phyloP scores from a whole-genome alignment of 2,888 invertebrate species.

The Drosophila barbarae region DNA sequence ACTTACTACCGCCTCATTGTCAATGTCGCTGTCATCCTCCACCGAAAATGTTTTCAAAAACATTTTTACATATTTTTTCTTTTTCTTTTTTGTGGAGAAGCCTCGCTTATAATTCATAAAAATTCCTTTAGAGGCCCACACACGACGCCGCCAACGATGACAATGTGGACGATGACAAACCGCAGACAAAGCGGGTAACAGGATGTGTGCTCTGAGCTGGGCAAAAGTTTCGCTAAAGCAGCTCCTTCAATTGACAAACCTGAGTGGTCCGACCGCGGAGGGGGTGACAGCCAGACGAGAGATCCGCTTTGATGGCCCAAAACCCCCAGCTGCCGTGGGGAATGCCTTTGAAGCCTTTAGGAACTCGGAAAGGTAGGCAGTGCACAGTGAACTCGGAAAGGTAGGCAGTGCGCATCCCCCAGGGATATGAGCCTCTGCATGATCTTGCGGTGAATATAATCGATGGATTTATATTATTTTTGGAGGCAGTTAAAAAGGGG shows the following conservation, averaged over 20 bases:
- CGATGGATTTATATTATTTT: too few species aligned
- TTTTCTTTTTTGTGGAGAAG: constrained; percentile 13
- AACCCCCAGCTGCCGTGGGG: constrained; percentile 1
- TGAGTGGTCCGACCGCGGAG: constrained; percentile 44
- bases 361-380: constrained; percentile 7
- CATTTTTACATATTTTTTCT: constrained; percentile 57
- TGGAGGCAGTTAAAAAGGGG: not conserved
- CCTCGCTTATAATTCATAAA: constrained; percentile 66
- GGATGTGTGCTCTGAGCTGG: constrained; percentile 38
- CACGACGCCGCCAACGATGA: constrained; percentile 47
- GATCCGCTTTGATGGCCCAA: constrained; percentile 26
- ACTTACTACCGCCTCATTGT: constrained; percentile 70
- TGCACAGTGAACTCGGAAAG: constrained; percentile 4
- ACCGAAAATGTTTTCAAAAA: constrained; percentile 40
- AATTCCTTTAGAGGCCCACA: constrained; percentile 57
- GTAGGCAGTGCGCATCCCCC: not conserved
- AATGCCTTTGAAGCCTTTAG: constrained; percentile 11
- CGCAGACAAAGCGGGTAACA: constrained; percentile 63
- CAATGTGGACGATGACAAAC: constrained; percentile 53
- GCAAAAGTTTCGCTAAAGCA: constrained; percentile 38
- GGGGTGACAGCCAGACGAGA: constrained; percentile 17
- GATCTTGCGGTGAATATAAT: constrained; percentile 1
- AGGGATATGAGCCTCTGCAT: constrained; percentile 7
- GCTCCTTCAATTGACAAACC: constrained; percentile 50
- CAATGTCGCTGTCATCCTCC: constrained; percentile 55